Percentiles rank a stretch among this genome's conserved stretches.
These are phyloP conservation scores for Nebria ingens DNA, from an alignment of 1,140 invertebrate species.

Conservation along the genomic window DNA sequence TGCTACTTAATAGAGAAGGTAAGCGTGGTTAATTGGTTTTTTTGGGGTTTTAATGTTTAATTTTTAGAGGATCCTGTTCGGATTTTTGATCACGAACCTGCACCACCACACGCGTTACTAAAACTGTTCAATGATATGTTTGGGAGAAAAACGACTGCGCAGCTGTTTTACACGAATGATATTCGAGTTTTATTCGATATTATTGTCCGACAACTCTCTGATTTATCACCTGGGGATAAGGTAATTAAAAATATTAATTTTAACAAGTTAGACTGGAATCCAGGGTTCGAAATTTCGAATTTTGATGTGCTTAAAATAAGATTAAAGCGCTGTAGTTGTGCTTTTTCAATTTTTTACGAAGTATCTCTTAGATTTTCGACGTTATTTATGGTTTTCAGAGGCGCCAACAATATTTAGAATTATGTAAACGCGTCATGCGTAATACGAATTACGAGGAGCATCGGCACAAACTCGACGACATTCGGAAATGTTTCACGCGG, in stretches of 20 bases:
- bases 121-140: constrained; percentile 83
- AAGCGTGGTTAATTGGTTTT: constrained; percentile 23
- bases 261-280: background rate
- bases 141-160: constrained; percentile 58
- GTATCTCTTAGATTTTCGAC: no score
- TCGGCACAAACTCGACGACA: constrained; percentile 60
- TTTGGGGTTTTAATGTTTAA: no score
- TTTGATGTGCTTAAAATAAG: constrained; percentile 13
- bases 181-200: constrained; percentile 88
- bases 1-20: constrained; percentile 85
- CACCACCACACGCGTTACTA: constrained; percentile 70
- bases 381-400: constrained; percentile 40
- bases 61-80: constrained; percentile 74
- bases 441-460: constrained; percentile 67
- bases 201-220: constrained; percentile 74
- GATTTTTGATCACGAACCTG: constrained; percentile 71
- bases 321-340: background rate
- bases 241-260: constrained; percentile 39
- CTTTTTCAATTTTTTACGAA: constrained; percentile 11
- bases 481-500: constrained; percentile 68
- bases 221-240: constrained; percentile 76
- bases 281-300: constrained; percentile 3
- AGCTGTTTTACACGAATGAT: constrained; percentile 88
- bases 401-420: constrained; percentile 60
- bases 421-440: constrained; percentile 63